A percentile compares a stretch with the other conserved stretches of the same genome.
phyloP scores from a whole-genome alignment of 2,888 invertebrate genomes.

The Hypercompe scribonia region DNA sequence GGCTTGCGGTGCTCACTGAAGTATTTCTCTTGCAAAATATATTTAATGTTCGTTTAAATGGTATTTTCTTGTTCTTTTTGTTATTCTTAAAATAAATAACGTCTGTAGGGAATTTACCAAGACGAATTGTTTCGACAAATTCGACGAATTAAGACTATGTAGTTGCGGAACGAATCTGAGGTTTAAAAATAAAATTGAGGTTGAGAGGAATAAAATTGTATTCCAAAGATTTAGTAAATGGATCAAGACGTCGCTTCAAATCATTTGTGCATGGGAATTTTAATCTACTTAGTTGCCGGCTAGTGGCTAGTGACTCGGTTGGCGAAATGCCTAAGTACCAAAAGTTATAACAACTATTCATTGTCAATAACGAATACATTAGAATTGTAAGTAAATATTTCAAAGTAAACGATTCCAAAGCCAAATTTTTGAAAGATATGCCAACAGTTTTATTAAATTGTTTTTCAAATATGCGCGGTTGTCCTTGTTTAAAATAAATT shows the following conservation, averaged over 20 bases:
- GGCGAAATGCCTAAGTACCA: not conserved
- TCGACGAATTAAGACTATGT: too few species aligned
- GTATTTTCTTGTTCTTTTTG: not conserved
- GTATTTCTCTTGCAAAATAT: constrained; percentile 10
- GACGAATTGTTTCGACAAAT: not conserved
- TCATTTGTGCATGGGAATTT: not conserved
- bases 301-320: not conserved
- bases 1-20: constrained; percentile 16
- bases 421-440: not conserved
- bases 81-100: not conserved
- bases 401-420: not conserved
- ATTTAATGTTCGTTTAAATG: not conserved
- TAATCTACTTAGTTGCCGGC: not conserved
- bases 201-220: not conserved
- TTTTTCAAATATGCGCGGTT: not conserved
- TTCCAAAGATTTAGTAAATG: not conserved
- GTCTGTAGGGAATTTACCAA: not conserved
- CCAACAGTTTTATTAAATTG: not conserved
- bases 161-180: too few species aligned
- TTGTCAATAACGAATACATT: not conserved
- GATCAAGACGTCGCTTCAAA: not conserved
- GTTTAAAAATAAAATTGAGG: too few species aligned
- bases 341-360: not conserved
- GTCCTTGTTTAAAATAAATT: not conserved
- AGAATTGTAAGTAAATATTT: not conserved